Conservation (phyloP, 2,113 vertebrate genomes). For the Piaya cayana region DNA sequence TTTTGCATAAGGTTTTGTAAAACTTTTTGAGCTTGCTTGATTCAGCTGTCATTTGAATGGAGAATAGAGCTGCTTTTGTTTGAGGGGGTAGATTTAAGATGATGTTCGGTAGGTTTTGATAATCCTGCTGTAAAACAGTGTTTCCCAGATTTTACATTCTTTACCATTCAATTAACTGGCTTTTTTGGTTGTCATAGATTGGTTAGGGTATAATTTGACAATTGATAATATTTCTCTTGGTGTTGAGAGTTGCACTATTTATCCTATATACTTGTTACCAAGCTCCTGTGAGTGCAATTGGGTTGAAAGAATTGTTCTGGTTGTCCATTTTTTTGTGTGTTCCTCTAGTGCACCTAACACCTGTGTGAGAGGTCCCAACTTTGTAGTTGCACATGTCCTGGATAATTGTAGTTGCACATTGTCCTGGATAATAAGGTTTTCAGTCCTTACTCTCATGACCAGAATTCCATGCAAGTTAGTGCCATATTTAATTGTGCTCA, state of each 20-base stretch:
- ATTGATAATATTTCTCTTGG: background rate
- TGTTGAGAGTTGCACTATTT: background rate
- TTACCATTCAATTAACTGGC: background rate
- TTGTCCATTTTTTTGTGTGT: background rate
- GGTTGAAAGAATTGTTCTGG: background rate
- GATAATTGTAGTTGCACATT: background rate
- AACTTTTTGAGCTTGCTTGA: background rate
- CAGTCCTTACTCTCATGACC: background rate
- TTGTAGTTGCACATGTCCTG: rapidly evolving
- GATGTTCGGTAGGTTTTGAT: background rate
- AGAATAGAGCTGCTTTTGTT: background rate
- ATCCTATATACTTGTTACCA: background rate
- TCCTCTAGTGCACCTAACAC: background rate
- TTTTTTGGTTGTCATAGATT: background rate
- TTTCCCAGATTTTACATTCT: background rate
- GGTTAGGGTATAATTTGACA: background rate
- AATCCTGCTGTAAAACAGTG: background rate
- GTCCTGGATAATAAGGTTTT: background rate
- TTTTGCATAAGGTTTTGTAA: background rate
- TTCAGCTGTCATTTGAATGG: background rate
- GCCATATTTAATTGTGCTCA: background rate
- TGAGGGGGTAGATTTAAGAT: background rate
- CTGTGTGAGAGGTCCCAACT: background rate
- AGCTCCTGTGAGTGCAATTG: background rate
- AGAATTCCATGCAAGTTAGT: background rate